phyloP scores from a whole-genome alignment of 2,888 invertebrate species.

The Stenchaetothrips biformis region DNA sequence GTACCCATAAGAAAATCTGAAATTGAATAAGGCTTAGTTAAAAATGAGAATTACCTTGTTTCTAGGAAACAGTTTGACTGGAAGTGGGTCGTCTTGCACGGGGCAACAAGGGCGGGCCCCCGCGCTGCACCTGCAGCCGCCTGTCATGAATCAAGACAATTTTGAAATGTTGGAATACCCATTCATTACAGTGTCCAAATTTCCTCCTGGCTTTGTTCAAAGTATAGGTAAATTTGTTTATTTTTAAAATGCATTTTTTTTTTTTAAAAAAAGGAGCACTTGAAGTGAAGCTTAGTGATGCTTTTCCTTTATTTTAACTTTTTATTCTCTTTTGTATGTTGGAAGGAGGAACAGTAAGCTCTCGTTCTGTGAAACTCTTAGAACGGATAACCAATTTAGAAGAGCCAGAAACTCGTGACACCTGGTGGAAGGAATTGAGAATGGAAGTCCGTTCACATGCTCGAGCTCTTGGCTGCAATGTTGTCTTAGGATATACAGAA shows the following conservation, averaged over 20 bases:
- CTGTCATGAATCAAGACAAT: conserved; percentile 68
- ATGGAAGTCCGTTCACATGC: conserved; percentile 94
- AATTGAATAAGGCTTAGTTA: too few relatives aligned
- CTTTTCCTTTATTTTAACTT: conserved; percentile 1
- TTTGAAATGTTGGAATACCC: conserved; percentile 92
- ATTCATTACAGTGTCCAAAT: conserved; percentile 87
- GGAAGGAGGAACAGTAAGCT: conserved; percentile 73
- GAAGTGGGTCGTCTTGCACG: conserved; percentile 58
- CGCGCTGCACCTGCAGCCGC: conserved; percentile 44
- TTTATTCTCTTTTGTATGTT: conserved; percentile 30
- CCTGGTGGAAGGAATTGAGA: conserved; percentile 95
- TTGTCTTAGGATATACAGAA: conserved; percentile 91
- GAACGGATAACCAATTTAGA: conserved; percentile 77
- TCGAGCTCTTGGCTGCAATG: conserved; percentile 85
- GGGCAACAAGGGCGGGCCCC: conserved; percentile 31
- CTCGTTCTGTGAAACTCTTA: conserved; percentile 75
- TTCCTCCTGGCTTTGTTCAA: conserved; percentile 81
- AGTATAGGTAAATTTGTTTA: conserved; percentile 63
- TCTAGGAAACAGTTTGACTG: conserved; percentile 70
- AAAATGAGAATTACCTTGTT: conserved; percentile 32
- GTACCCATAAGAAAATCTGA: too few relatives aligned
- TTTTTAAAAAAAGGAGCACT: conserved; percentile 26
- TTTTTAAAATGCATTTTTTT: conserved; percentile 28
- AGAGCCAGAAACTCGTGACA: conserved; percentile 85
- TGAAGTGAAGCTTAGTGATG: neutral